Percentiles rank a stretch among this genome's conserved stretches.
Evolutionary conservation across 2,797 vertebrate species (phyloP).

Genomic region (Spinus olivaceus): DNA sequence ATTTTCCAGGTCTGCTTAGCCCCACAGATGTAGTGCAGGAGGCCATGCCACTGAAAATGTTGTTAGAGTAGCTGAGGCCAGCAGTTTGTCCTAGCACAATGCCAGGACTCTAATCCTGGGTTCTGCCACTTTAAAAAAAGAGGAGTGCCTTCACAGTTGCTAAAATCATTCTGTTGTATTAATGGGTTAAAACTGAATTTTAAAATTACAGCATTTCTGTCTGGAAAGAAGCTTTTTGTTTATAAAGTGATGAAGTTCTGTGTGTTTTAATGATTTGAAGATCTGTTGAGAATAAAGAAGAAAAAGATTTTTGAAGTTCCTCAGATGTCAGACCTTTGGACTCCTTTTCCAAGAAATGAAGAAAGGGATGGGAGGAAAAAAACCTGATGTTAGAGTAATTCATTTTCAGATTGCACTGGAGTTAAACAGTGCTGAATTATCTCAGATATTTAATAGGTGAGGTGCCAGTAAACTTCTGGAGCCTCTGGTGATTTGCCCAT

Average conservation of each 20-base stretch:
- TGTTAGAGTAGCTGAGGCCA: neutral
- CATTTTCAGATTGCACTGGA: neutral
- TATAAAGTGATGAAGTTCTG: neutral
- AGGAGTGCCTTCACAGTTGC: neutral
- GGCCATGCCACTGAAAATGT: neutral
- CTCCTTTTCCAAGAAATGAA: neutral
- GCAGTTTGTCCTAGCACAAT: neutral
- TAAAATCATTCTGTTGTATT: neutral
- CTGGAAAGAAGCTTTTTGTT: neutral
- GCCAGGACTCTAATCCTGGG: neutral
- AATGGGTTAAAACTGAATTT: neutral
- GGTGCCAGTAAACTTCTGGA: neutral
- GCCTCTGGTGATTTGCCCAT: neutral
- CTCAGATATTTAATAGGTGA: conserved; percentile 28
- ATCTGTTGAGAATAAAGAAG: neutral
- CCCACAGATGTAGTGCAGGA: neutral
- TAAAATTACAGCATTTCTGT: neutral
- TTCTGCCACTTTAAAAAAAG: neutral
- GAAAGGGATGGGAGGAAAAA: neutral
- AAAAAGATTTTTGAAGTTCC: neutral
- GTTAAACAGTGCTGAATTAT: neutral
- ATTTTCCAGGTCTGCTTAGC: neutral
- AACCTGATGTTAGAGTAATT: neutral
- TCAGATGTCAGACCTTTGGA: neutral
- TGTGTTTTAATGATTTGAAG: neutral